Evolutionary conservation across 2,888 invertebrate genomes (phyloP).

Genomic region (Trissoscelio sp.): DNA sequence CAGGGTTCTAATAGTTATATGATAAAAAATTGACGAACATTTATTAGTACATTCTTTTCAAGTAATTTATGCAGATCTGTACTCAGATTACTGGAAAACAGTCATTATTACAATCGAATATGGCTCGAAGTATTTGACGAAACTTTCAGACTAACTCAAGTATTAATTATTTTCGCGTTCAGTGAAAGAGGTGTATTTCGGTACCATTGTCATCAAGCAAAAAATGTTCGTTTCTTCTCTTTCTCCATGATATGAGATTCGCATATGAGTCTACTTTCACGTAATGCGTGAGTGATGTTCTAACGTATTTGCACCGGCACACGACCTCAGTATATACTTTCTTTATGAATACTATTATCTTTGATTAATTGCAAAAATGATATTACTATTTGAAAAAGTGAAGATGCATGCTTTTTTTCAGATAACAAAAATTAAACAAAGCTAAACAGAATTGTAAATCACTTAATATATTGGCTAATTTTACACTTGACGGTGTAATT

Average conservation of each 20-base stretch:
- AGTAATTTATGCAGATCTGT: too few species aligned
- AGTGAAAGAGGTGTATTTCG: neutral
- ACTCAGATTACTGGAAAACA: too few species aligned
- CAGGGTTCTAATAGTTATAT: too few species aligned
- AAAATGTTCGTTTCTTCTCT: slow-evolving; percentile 33
- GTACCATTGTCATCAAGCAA: neutral
- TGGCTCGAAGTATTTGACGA: neutral
- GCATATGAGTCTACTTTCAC: slow-evolving; percentile 35
- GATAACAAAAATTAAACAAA: too few species aligned
- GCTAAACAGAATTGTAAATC: too few species aligned
- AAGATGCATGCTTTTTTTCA: too few species aligned
- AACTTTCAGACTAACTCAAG: neutral
- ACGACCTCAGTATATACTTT: slow-evolving; percentile 39
- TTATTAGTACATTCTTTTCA: too few species aligned
- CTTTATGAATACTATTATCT: slow-evolving; percentile 39
- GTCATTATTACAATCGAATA: neutral
- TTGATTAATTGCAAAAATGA: slow-evolving; percentile 42
- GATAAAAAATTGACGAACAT: too few species aligned
- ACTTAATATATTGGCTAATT: too few species aligned
- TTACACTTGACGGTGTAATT: too few species aligned
- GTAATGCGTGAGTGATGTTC: slow-evolving; percentile 30
- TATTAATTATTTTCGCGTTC: neutral
- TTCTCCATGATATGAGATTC: neutral
- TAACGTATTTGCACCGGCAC: neutral
- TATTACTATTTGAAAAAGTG: neutral